phyloP scores from a whole-genome alignment of 2,797 vertebrate genomes.

The Hydrolagus colliei region DNA sequence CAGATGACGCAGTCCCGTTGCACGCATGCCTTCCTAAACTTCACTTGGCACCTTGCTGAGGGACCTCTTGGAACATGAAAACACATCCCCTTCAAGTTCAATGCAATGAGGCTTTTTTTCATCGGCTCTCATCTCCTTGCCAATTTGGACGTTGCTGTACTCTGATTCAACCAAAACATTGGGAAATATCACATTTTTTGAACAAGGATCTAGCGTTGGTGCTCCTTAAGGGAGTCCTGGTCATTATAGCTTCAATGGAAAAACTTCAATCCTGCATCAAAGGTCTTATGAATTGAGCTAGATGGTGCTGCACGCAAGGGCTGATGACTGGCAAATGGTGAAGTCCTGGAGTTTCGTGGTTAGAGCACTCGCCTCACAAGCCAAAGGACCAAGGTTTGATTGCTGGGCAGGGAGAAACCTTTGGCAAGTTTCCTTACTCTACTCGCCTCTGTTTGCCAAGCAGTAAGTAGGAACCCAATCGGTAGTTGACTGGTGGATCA shows the following conservation, averaged over 20 bases:
- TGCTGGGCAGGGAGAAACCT: too few species aligned
- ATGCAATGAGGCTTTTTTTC: conserved; percentile 4
- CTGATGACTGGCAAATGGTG: too few species aligned
- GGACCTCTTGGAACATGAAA: conserved; percentile 24
- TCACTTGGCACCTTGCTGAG: background rate
- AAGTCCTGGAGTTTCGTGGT: too few species aligned
- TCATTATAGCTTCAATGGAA: background rate
- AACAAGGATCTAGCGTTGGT: conserved; percentile 12
- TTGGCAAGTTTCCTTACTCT: too few species aligned
- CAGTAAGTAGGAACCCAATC: too few species aligned
- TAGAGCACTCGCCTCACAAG: too few species aligned
- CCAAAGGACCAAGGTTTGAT: too few species aligned
- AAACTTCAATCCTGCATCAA: background rate
- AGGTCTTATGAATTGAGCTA: too few species aligned
- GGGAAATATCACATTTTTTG: conserved; percentile 1
- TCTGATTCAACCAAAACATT: conserved; percentile 26
- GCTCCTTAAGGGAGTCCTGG: background rate
- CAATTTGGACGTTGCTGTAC: conserved; percentile 13
- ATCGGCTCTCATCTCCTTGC: conserved; percentile 11
- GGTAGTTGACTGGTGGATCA: too few species aligned
- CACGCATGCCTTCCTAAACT: conserved; percentile 21
- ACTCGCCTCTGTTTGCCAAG: too few species aligned
- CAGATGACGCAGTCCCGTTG: conserved; percentile 26
- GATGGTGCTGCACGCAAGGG: too few species aligned
- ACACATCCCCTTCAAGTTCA: background rate